Evolutionary conservation across 2,113 vertebrate species (phyloP).

Genomic region (Strigops habroptila): DNA sequence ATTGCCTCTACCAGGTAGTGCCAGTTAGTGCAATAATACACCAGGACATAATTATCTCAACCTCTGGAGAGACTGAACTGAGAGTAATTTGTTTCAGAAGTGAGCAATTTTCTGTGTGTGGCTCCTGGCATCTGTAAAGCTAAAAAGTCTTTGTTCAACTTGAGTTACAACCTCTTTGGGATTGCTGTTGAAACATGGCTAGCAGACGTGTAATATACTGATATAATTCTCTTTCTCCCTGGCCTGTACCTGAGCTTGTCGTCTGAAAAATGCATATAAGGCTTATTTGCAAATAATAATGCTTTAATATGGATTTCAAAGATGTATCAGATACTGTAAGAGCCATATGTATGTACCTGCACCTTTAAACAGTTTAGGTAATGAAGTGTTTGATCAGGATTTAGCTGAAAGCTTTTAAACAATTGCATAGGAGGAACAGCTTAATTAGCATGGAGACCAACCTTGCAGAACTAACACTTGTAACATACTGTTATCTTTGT

Average conservation of each 20-base stretch:
- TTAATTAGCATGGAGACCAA: background rate
- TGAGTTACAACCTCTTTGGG: background rate
- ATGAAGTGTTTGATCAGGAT: background rate
- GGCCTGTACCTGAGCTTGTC: background rate
- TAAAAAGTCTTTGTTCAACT: conserved; percentile 10
- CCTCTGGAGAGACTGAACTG: background rate
- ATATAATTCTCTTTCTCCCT: background rate
- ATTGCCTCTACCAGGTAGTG: background rate
- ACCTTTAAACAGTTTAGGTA: background rate
- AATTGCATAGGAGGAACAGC: background rate
- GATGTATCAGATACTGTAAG: background rate
- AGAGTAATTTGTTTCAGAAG: conserved; percentile 28
- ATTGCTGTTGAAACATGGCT: background rate
- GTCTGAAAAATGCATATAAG: background rate
- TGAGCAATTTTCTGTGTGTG: conserved; percentile 16
- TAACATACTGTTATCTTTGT: background rate
- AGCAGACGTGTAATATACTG: background rate
- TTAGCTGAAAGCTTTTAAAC: background rate
- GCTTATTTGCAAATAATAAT: background rate
- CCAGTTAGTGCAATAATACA: background rate
- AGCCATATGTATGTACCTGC: background rate
- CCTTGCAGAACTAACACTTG: background rate
- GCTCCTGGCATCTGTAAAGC: conserved; percentile 20
- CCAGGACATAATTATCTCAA: background rate
- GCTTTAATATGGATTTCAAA: background rate